phyloP scores from a whole-genome alignment of 2,113 vertebrate genomes.

The Catharus bicknelli region DNA sequence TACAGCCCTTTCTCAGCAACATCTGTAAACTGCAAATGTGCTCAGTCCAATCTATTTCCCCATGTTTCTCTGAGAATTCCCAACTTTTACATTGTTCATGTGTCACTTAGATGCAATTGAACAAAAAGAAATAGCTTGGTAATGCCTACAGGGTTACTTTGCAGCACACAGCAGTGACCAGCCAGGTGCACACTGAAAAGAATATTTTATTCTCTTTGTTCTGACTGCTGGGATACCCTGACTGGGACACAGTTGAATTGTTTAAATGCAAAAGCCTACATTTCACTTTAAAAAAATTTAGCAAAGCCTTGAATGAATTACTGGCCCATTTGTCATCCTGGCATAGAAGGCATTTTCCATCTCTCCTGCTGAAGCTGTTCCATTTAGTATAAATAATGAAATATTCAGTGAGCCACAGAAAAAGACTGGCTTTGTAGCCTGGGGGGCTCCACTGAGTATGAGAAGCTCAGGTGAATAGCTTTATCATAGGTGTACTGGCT shows the following conservation, averaged over 20 bases:
- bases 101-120: neutral
- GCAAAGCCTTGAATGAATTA: conserved; percentile 23
- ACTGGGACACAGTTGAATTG: neutral
- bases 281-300: neutral
- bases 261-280: conserved; percentile 5
- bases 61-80: neutral
- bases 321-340: conserved; percentile 39
- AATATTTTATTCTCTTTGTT: conserved; percentile 10
- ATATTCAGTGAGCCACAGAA: conserved; percentile 37
- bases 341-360: conserved; percentile 42
- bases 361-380: conserved; percentile 41
- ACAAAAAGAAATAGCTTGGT: neutral
- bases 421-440: neutral
- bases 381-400: conserved; percentile 61
- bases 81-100: neutral
- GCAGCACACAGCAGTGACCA: neutral
- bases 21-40: neutral
- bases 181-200: neutral
- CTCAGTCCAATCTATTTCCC: neutral
- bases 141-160: neutral
- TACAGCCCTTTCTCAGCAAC: neutral
- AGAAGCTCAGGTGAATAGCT: conserved; percentile 26
- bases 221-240: neutral
- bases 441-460: neutral
- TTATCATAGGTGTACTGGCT: neutral